Evolutionary conservation across 2,888 invertebrate species (phyloP), one percentile per base, ranked within the genome.

Genomic region (Brachypalpus laphriformis): DNA sequence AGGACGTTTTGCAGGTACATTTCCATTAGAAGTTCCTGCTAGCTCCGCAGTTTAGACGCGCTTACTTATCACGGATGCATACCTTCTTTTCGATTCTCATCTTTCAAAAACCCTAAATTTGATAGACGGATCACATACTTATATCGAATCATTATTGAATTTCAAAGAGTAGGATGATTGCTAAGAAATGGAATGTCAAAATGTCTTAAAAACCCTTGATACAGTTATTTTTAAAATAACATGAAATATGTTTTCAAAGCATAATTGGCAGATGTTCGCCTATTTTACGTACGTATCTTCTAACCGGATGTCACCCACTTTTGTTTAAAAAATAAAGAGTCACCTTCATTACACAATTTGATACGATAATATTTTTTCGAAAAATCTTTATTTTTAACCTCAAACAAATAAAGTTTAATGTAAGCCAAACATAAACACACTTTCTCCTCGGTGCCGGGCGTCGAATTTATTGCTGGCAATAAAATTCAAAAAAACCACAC

Each of bases 381-480:
- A 42, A 45, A 18, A 14, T 20, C 25, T 28, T 45, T 61, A 71
- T 40, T 71, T 59, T 49, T 71, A 49, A 49, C 16, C 11, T 5
- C 47, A 49, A 59, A 28, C 45, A 49, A 47, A 68, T 54, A 25
- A 45, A 45, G 14, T 68, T 31, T 40, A 54, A 16, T 56, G 25
- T 31, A 42, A 70, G 22, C 54, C 16, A 51, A 42, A 56, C 11
- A 34, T 47, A 71, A 59, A 37, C 61, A 71, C 57, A 59, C 45
- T 47, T 18, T 49, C 49, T 11, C 22, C 18, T 25, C 9, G 2
- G 51, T 65, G 47, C 65, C 20, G 47, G 20, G 1, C 63, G 20
- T 8, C 63, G 47, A 65, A 65, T 65, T 65, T 65, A 65, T 65
- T 65, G 20, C 65, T 47, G 11, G 0, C 47, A 49, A 34, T 65